Evolutionary conservation across 2,888 invertebrate genomes (phyloP), one percentile per base, ranked within the genome.

Genomic region (Cataglyphis livida): DNA sequence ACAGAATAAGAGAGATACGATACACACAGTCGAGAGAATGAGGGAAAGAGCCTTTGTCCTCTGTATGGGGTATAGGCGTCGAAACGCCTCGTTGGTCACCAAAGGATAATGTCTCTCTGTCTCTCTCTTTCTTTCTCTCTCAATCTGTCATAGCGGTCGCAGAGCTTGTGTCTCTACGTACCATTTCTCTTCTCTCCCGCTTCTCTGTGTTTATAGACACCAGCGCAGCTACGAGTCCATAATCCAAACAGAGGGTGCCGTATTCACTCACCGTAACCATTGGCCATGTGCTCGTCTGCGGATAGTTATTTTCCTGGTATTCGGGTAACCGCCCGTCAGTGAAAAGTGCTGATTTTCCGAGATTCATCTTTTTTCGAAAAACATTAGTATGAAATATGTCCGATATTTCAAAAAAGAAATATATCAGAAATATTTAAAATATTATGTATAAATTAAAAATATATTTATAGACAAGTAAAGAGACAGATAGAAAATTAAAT

Each of bases 181-280:
- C 74, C 85, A 84, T 86, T 87, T 84, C 71, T 70, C 83, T 82
- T 85, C 83, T 73, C 41, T 81, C 71, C 81, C 70, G 78, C 84
- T 76, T 86, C 87, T 87, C 90, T 90, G 90, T 93, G 92, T 93
- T 93, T 93, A 92, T 92, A 91, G 92, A 92, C 93, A 91, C 89
- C 90, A 81, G 85, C 89, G 89, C 90, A 87, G 88, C 91, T 86
- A 86, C 88, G 89, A 91, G 91, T 89, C 90, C 89, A 91, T 93
- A 93, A 93, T 93, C 91, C 93, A 93, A 93, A 93, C 92, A 93
- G 92, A 92, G 93, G 93, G 93, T 93, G 86, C 87, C 86, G 89
- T 87, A 88, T 89, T 91, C 93, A 91, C 89, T 90, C 87, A 91
- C 92, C 93, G 92, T 93, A 93, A 93, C 93, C 93, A 91, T 90